Evolutionary conservation across 2,888 invertebrate genomes (phyloP), one percentile per base, ranked within the genome.

Genomic region (Eristalis pertinax): DNA sequence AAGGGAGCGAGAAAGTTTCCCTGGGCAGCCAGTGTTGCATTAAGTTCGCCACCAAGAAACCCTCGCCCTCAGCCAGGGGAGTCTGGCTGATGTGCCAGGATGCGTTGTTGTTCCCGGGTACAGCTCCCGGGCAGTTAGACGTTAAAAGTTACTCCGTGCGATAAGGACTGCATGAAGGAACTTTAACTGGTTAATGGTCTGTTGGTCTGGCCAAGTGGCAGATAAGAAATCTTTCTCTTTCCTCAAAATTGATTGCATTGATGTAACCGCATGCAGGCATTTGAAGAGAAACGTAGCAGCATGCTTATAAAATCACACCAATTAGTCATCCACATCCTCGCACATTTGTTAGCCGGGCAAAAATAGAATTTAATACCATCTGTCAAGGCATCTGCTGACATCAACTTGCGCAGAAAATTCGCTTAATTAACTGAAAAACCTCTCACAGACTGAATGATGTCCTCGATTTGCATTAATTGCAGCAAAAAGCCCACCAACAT

Each of bases 381-480:
- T 5, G 19, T 32, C 64, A n/a, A 29, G 35, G 1, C 22, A 65
- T 65, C 22, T 65, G 60, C 38, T 62, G 24, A 77, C 38, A 22
- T 77, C 58, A 64, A 56, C n/a, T 64, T 8, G 15, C n/a, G 26
- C 58, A 38, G 60, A 19, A 35, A 65, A 43, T 43, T 26, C 64
- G 1, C 77, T 43, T 82, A 69, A 82, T 77, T 85, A 81, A 74
- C 35, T 32, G 35, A 64, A 69, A 38, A 79, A 64, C 24, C 77
- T 50, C 24, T 29, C 81, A 38, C 64, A 65, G 69, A 56, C 62
- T 58, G 50, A 35, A 65, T 83, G 77, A 56, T 74, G 56, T 65
- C 67, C 63, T 13, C 50, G 60, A 83, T 79, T 79, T 75, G 56
- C 35, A 29, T 72, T 87, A 87, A 83, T 79, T 78, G 83, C 86